Conservation (phyloP, 1,140 invertebrate genomes). For the Aphis craccivora region DNA sequence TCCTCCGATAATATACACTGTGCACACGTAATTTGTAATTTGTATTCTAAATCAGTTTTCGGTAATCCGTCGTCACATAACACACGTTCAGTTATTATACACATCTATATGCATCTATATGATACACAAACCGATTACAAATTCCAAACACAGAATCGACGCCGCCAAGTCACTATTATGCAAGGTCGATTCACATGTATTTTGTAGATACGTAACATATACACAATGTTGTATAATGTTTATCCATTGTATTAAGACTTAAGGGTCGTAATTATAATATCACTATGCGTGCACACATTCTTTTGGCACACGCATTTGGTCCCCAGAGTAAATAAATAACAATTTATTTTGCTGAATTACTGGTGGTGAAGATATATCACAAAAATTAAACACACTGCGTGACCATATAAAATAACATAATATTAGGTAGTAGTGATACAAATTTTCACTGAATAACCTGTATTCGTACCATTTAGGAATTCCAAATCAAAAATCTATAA, state of each 20-base stretch:
- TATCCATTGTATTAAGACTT: neutral
- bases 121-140: constrained; percentile 18
- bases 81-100: constrained; percentile 20
- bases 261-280: neutral
- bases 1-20: neutral
- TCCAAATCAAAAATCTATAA: neutral
- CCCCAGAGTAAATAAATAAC: neutral
- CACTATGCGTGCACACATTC: neutral
- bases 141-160: constrained; percentile 30
- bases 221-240: neutral
- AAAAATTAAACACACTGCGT: neutral
- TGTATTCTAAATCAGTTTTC: constrained; percentile 49
- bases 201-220: neutral
- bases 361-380: neutral
- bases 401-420: neutral
- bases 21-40: neutral
- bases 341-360: neutral
- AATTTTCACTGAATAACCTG: neutral
- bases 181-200: neutral
- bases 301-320: neutral
- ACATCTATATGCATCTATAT: too few species aligned
- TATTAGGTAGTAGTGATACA: neutral
- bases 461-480: too few species aligned
- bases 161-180: neutral
- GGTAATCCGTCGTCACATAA: constrained; percentile 39